Percentiles rank a stretch among this genome's conserved stretches.
phyloP scores from a whole-genome alignment of 2,888 invertebrate species.

The Ennomos erosarius region DNA sequence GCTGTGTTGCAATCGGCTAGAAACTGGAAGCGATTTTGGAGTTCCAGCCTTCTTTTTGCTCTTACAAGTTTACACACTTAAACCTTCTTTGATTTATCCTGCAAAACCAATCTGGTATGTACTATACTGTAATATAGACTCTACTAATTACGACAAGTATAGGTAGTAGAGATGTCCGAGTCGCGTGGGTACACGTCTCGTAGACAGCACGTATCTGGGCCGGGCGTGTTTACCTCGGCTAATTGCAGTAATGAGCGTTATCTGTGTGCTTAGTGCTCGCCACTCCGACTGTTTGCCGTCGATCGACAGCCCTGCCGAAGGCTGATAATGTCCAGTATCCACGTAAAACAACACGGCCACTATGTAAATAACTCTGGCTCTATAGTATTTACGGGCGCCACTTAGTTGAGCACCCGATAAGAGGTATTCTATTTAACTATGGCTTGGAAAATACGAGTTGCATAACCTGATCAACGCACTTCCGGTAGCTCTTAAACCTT shows the following conservation, averaged over 20 bases:
- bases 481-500: slow-evolving; percentile 8
- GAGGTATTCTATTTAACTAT: slow-evolving; percentile 21
- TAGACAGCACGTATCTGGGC: slow-evolving; percentile 60
- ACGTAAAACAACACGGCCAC: slow-evolving; percentile 40
- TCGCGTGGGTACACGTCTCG: slow-evolving; percentile 36
- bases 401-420: slow-evolving; percentile 34
- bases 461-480: slow-evolving; percentile 2
- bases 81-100: too few relatives aligned
- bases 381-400: slow-evolving; percentile 47
- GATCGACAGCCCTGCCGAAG: slow-evolving; percentile 64
- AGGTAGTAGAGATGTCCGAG: slow-evolving; percentile 14
- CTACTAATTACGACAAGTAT: neutral
- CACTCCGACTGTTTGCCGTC: slow-evolving; percentile 68
- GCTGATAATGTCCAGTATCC: slow-evolving; percentile 47
- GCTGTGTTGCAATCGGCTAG: too few relatives aligned
- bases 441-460: slow-evolving; percentile 23
- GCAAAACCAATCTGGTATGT: neutral
- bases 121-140: too few relatives aligned
- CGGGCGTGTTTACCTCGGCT: slow-evolving; percentile 73
- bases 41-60: too few relatives aligned
- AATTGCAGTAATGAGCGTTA: slow-evolving; percentile 80
- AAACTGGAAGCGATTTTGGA: too few relatives aligned
- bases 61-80: too few relatives aligned
- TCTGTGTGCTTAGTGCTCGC: slow-evolving; percentile 66
- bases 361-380: slow-evolving; percentile 42